Evolutionary conservation across 1,140 invertebrate genomes (phyloP).

Genomic region (Magallana angulata): DNA sequence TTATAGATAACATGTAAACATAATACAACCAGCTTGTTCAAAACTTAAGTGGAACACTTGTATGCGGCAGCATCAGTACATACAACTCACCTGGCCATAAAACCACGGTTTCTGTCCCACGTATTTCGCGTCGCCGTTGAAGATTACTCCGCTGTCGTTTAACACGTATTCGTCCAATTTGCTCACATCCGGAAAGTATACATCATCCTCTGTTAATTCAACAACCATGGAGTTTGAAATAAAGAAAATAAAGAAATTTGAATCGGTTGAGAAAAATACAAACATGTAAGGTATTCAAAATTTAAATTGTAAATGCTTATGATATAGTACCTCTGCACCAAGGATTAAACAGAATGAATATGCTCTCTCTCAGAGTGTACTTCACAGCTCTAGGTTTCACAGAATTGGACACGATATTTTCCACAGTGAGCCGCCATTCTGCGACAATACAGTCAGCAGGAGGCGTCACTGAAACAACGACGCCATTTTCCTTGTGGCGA

Average conservation of each 20-base stretch:
- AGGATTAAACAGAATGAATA: constrained; percentile 60
- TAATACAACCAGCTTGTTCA: too few relatives aligned
- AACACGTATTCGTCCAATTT: constrained; percentile 90
- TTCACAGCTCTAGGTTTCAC: constrained; percentile 41
- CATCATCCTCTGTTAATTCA: constrained; percentile 72
- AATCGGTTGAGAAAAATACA: not conserved
- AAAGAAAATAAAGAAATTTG: too few relatives aligned
- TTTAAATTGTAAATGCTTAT: not conserved
- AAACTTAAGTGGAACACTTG: too few relatives aligned
- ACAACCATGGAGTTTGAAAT: too few relatives aligned
- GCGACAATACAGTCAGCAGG: constrained; percentile 55
- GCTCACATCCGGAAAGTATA: constrained; percentile 83
- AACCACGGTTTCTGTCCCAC: constrained; percentile 92
- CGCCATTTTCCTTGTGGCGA: constrained; percentile 34
- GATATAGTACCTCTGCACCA: constrained; percentile 58
- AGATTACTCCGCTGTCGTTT: constrained; percentile 92
- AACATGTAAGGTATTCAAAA: not conserved
- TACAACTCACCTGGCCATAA: constrained; percentile 85
- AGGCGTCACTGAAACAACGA: constrained; percentile 38
- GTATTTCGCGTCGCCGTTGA: constrained; percentile 89
- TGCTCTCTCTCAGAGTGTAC: constrained; percentile 44
- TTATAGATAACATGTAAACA: too few relatives aligned
- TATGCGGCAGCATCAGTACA: not conserved
- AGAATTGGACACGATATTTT: constrained; percentile 35
- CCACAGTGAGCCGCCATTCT: constrained; percentile 51